phyloP scores from a whole-genome alignment of 2,888 invertebrate species.

The Anoplius nigerrimus region DNA sequence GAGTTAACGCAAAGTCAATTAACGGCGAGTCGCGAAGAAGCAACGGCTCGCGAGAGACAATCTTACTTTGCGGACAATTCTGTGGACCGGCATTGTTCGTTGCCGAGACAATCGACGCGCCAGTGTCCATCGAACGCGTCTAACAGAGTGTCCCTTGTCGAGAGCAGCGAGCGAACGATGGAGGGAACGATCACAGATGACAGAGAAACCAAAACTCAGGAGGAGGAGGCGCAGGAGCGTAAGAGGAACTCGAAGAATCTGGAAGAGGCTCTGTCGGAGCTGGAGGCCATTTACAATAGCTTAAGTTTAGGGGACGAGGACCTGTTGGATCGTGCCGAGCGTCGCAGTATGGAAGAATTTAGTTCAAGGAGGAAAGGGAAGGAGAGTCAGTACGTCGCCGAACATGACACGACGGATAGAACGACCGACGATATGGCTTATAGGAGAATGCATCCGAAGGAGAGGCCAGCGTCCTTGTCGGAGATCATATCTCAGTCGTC shows the following conservation, averaged over 20 bases:
- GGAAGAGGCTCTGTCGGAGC: constrained; percentile 91
- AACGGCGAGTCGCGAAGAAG: constrained; percentile 18
- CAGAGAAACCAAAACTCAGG: background rate
- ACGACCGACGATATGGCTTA: constrained; percentile 89
- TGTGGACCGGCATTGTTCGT: background rate
- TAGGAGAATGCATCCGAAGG: constrained; percentile 82
- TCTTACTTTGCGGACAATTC: background rate
- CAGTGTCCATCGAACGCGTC: constrained; percentile 6
- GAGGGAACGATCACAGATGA: constrained; percentile 6
- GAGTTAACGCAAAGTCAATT: constrained; percentile 18
- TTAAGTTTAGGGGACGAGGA: constrained; percentile 90
- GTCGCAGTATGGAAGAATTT: constrained; percentile 80
- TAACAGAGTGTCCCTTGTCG: constrained; percentile 6
- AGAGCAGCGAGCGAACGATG: background rate
- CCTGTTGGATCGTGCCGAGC: constrained; percentile 86
- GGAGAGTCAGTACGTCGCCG: constrained; percentile 41
- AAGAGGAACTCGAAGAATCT: constrained; percentile 85
- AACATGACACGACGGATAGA: constrained; percentile 79
- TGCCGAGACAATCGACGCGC: background rate
- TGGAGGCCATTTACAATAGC: constrained; percentile 94
- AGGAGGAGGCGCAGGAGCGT: constrained; percentile 76
- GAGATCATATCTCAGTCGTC: constrained; percentile 72
- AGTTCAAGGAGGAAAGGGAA: constrained; percentile 49
- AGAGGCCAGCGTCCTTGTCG: constrained; percentile 70
- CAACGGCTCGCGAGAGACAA: constrained; percentile 6